Conservation (phyloP, 2,797 vertebrate species). For the Melanotaenia maccullochi region DNA sequence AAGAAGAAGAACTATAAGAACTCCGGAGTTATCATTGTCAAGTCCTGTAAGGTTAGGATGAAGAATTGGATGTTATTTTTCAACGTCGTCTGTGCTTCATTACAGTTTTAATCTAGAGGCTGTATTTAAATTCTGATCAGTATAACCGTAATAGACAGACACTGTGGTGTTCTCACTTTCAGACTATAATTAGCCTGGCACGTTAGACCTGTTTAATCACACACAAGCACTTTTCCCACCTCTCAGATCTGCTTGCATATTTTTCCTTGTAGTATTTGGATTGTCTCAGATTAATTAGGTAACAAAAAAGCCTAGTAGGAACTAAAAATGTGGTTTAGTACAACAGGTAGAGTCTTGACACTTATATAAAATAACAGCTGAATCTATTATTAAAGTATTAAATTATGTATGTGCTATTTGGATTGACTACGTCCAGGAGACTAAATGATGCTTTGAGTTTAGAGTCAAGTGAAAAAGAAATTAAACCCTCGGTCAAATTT, state of each 20-base stretch:
- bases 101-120: not conserved
- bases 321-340: no score
- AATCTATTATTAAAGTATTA: no score
- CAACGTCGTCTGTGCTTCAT: not conserved
- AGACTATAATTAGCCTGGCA: not conserved
- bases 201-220: constrained; percentile 4
- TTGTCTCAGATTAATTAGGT: not conserved
- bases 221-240: constrained; percentile 10
- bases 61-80: not conserved
- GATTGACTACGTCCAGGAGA: no score
- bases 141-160: not conserved
- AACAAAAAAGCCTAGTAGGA: not conserved
- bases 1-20: constrained; percentile 98
- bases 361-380: no score
- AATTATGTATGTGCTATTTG: no score
- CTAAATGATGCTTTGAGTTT: no score
- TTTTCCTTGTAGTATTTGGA: constrained; percentile 1
- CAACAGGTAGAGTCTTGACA: no score
- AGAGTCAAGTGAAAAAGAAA: no score
- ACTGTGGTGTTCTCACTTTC: not conserved
- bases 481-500: no score
- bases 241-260: constrained; percentile 1
- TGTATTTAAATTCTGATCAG: not conserved
- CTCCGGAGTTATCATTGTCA: constrained; percentile 93
- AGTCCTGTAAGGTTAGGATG: constrained; percentile 90